A percentile compares a stretch with the other conserved stretches of the same genome.
Evolutionary conservation across 2,113 vertebrate genomes (phyloP).

Genomic region (human): GRCh38 chr11:18005001-18005500

Average conservation of each 20-base stretch:
- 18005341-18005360: not conserved
- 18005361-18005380: not conserved
- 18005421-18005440: not conserved
- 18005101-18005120: not conserved
- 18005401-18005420: not conserved
- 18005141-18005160: not conserved
- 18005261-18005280: not conserved
- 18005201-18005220: not conserved
- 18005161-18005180: not conserved
- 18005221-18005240: not conserved
- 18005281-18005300: not conserved
- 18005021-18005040: not conserved
- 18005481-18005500: not conserved
- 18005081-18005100: not conserved
- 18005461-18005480: not conserved
- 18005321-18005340: not conserved
- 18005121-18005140: not conserved
- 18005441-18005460: not conserved
- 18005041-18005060: not conserved
- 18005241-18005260: not conserved
- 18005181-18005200: not conserved
- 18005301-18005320: not conserved
- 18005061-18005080: not conserved
- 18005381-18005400: not conserved
- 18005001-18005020: not conserved